phyloP scores from a whole-genome alignment of 1,140 invertebrate species.

The Procambarus virginalis region DNA sequence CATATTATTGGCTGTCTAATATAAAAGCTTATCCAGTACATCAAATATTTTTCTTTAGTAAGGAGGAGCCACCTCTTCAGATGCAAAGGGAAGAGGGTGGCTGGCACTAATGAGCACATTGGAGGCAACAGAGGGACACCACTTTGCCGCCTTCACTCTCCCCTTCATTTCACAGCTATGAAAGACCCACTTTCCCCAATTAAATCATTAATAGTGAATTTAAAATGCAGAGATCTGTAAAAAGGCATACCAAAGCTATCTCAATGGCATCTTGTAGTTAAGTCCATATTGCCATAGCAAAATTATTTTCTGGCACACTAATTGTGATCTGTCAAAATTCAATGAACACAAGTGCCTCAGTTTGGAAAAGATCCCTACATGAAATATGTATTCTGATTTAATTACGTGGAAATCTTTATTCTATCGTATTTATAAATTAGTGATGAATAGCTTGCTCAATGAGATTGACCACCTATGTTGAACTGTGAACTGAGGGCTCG shows the following conservation, averaged over 20 bases:
- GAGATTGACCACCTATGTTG: slow-evolving; percentile 19
- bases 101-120: slow-evolving; percentile 28
- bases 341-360: slow-evolving; percentile 12
- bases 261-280: slow-evolving; percentile 2
- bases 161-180: slow-evolving; percentile 55
- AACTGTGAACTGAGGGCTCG: slow-evolving; percentile 9
- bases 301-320: slow-evolving; percentile 12
- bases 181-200: slow-evolving; percentile 55
- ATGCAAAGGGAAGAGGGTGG: not conserved
- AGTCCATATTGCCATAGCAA: slow-evolving; percentile 1
- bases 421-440: slow-evolving; percentile 32
- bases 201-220: slow-evolving; percentile 45
- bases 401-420: slow-evolving; percentile 25
- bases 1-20: slow-evolving; percentile 5
- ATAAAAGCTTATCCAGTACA: not conserved
- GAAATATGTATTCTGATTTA: slow-evolving; percentile 10
- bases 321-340: slow-evolving; percentile 2
- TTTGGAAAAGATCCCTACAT: slow-evolving; percentile 25
- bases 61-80: not conserved
- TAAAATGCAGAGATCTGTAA: slow-evolving; percentile 10
- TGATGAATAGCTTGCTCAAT: slow-evolving; percentile 15
- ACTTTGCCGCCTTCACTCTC: slow-evolving; percentile 33
- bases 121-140: slow-evolving; percentile 31
- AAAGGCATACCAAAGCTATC: not conserved
- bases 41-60: not conserved